A percentile compares a stretch with the other conserved stretches of the same genome.
Conservation (phyloP, 2,113 vertebrate genomes). For the Erpornis zantholeuca region DNA sequence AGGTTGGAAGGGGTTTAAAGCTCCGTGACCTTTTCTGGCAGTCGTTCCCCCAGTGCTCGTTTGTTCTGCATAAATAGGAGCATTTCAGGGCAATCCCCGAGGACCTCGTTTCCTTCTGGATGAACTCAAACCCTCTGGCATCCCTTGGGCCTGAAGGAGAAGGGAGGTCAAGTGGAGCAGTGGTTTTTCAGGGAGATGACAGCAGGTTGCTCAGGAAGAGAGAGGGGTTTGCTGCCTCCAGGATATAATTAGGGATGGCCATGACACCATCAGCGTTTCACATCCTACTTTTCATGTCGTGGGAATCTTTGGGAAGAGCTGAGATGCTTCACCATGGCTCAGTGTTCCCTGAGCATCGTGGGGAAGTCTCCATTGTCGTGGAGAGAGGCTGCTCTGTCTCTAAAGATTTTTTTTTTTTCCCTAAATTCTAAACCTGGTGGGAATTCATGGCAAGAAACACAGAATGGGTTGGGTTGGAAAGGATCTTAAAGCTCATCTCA, state of each 20-base stretch:
- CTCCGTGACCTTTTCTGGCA: background rate
- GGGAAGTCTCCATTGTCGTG: background rate
- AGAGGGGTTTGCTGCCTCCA: background rate
- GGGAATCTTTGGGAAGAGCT: background rate
- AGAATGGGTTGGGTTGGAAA: background rate
- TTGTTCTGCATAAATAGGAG: background rate
- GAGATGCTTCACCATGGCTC: background rate
- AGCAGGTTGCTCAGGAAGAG: background rate
- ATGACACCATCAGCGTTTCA: background rate
- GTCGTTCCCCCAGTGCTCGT: background rate
- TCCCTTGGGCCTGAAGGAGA: background rate
- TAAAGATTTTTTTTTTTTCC: too few species aligned
- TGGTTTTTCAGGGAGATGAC: background rate
- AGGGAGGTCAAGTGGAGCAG: background rate
- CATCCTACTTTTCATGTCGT: background rate
- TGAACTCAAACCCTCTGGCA: background rate
- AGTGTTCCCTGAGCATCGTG: background rate
- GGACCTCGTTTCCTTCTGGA: background rate
- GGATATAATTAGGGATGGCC: background rate
- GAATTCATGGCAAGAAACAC: background rate
- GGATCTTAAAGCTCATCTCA: background rate
- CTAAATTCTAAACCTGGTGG: background rate
- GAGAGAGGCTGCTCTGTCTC: background rate
- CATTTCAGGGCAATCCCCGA: background rate
- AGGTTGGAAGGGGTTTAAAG: background rate